Evolutionary conservation across 2,888 invertebrate genomes (phyloP).

Genomic region (Polyommatus icarus): DNA sequence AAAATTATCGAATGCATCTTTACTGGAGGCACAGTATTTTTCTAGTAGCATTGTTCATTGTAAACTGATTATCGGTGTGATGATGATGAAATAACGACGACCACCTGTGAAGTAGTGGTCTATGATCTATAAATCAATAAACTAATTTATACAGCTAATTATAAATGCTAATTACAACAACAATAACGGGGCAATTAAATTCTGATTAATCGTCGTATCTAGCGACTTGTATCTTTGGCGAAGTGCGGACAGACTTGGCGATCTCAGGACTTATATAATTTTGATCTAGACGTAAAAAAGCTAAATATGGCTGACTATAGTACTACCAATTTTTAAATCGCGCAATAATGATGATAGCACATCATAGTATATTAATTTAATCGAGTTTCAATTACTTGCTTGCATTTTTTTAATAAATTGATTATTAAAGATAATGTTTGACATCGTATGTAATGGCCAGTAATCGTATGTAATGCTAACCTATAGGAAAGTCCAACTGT

Average conservation of each 20-base stretch:
- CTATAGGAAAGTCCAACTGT: too few species aligned
- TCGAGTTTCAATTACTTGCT: too few species aligned
- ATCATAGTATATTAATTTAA: too few species aligned
- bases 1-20: neutral
- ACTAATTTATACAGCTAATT: slow-evolving; percentile 5
- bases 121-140: slow-evolving; percentile 5
- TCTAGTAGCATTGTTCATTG: neutral
- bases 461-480: too few species aligned
- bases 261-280: neutral
- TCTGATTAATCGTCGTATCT: slow-evolving; percentile 5
- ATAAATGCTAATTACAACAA: slow-evolving; percentile 9
- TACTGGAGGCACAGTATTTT: neutral
- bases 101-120: slow-evolving; percentile 1
- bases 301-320: too few species aligned
- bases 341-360: too few species aligned
- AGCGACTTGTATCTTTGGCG: slow-evolving; percentile 9
- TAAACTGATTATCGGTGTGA: neutral
- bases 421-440: too few species aligned
- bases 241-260: neutral
- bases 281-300: too few species aligned
- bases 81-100: neutral
- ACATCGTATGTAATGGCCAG: too few species aligned
- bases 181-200: neutral
- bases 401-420: too few species aligned
- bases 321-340: too few species aligned